Evolutionary conservation across 2,888 invertebrate genomes (phyloP).

Genomic region (Tipula lateralis): DNA sequence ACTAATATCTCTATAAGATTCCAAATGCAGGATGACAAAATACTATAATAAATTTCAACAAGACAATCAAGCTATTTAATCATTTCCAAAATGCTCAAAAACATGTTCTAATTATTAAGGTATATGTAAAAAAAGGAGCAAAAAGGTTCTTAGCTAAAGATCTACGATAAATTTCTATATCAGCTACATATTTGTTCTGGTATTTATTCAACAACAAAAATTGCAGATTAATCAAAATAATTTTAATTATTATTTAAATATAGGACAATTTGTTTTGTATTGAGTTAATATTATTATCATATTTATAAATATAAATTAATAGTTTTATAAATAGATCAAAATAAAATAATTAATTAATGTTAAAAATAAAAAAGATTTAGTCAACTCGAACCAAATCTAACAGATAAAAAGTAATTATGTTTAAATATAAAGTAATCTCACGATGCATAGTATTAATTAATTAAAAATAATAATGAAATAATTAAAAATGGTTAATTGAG

Average conservation of each 20-base stretch:
- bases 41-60: not conserved
- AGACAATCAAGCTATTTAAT: slow-evolving; percentile 7
- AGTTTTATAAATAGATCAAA: not conserved
- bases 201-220: not conserved
- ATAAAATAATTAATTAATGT: not conserved
- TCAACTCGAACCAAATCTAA: not conserved
- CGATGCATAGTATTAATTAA: not conserved
- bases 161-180: not conserved
- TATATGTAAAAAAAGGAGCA: not conserved
- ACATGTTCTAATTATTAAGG: not conserved
- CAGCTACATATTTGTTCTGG: not conserved
- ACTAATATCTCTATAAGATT: not conserved
- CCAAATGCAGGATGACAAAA: not conserved
- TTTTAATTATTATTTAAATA: not conserved
- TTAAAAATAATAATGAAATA: not conserved
- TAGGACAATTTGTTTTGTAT: not conserved
- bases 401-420: not conserved
- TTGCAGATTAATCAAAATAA: not conserved
- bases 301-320: not conserved
- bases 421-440: not conserved
- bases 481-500: not conserved
- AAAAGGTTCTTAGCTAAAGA: not conserved
- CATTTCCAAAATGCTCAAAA: not conserved
- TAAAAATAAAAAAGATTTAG: not conserved
- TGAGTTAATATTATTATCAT: not conserved